Percentiles rank a stretch among this genome's conserved stretches.
These are phyloP conservation scores for Xanthostigma xanthostigma DNA, from an alignment of 2,888 invertebrate species.

Conservation along the genomic window DNA sequence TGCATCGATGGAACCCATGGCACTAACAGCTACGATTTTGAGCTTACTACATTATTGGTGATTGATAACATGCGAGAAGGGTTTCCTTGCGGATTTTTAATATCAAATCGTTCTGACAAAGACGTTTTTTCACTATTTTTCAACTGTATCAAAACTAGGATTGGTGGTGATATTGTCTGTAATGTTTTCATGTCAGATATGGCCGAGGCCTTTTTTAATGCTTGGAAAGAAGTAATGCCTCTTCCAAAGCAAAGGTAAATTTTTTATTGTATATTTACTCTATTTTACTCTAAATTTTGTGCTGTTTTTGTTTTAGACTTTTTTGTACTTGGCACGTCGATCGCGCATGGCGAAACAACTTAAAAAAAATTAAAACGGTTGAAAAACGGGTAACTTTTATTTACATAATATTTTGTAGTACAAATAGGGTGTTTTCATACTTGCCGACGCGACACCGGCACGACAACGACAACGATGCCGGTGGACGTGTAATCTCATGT, in stretches of 20 bases:
- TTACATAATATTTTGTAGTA: too few species aligned
- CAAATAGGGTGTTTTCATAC: too few species aligned
- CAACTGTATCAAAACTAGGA: conserved; percentile 7
- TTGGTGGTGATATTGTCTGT: conserved; percentile 8
- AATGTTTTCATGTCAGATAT: conserved; percentile 17
- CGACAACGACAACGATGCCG: too few species aligned
- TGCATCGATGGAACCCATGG: conserved; percentile 18
- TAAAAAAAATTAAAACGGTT: conserved; percentile 10
- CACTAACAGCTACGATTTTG: conserved; percentile 12
- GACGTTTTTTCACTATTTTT: conserved; percentile 12
- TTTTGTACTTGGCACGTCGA: conserved; percentile 18
- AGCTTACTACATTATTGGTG: conserved; percentile 14
- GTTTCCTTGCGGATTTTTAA: conserved; percentile 14
- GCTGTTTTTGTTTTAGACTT: conserved; percentile 8
- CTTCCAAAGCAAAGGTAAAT: background rate
- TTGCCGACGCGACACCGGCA: too few species aligned
- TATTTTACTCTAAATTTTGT: too few species aligned
- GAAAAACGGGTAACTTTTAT: conserved; percentile 11
- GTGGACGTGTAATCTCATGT: too few species aligned
- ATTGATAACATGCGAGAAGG: conserved; percentile 14
- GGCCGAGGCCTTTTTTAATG: conserved; percentile 13
- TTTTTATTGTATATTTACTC: too few species aligned
- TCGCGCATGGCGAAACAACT: conserved; percentile 13
- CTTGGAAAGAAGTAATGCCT: conserved; percentile 14
- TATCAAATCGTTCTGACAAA: conserved; percentile 13